Percentiles rank a stretch among this genome's conserved stretches.
Evolutionary conservation across 1,140 invertebrate genomes (phyloP).

Genomic region (Brachionus koreanus): DNA sequence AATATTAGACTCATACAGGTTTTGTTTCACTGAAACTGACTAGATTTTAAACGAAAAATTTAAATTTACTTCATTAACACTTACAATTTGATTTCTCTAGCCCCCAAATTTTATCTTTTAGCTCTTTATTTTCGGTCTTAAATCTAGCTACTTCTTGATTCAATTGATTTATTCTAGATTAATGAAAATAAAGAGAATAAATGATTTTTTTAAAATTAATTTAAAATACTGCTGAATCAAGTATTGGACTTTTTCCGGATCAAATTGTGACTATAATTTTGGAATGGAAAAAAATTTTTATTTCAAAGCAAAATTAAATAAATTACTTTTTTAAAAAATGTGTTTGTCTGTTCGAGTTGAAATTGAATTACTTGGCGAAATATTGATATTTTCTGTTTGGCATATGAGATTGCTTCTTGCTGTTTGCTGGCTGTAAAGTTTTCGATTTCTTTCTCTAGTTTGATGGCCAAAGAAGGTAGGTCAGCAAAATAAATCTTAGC

Average conservation of each 20-base stretch:
- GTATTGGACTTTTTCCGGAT: not conserved
- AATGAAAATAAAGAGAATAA: not conserved
- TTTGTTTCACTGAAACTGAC: not conserved
- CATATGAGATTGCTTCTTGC: not conserved
- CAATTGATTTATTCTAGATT: not conserved
- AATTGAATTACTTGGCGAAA: conserved; percentile 2
- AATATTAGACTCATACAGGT: not conserved
- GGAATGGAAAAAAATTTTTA: not conserved
- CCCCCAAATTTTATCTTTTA: not conserved
- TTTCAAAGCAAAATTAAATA: not conserved
- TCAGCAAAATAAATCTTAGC: not conserved
- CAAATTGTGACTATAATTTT: not conserved
- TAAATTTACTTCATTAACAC: not conserved
- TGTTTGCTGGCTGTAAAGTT: not conserved
- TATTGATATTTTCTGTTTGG: not conserved
- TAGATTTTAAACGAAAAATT: not conserved
- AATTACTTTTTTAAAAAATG: conserved; percentile 17
- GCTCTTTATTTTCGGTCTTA: conserved; percentile 1
- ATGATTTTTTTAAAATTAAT: not conserved
- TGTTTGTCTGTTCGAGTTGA: not conserved
- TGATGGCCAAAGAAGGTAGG: not conserved
- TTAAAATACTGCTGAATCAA: not conserved
- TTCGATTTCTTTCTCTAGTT: conserved; percentile 2
- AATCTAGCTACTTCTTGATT: not conserved
- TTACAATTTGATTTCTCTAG: not conserved